A percentile compares a stretch with the other conserved stretches of the same genome.
phyloP scores from a whole-genome alignment of 1,140 invertebrate species.

The Thaumetopoea pityocampa region DNA sequence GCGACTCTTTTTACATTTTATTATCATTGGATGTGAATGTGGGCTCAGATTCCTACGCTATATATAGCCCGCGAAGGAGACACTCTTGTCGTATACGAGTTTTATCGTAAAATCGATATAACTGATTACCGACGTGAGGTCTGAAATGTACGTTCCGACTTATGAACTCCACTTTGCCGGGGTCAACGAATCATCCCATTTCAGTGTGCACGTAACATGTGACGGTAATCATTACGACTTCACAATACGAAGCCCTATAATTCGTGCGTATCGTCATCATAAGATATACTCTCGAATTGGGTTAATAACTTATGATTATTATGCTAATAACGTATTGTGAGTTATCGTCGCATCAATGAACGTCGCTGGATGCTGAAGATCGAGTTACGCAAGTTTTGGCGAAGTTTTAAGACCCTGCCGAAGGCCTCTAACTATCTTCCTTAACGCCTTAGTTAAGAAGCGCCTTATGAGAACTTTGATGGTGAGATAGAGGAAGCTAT shows the following conservation, averaged over 20 bases:
- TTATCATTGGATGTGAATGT: constrained; percentile 73
- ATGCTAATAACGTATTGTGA: constrained; percentile 66
- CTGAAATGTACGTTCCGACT: constrained; percentile 48
- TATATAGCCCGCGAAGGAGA: constrained; percentile 49
- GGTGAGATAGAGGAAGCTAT: constrained; percentile 72
- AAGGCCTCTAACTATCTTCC: constrained; percentile 74
- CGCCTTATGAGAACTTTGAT: constrained; percentile 73
- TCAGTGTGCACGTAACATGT: constrained; percentile 16
- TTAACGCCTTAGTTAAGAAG: constrained; percentile 74
- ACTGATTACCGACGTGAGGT: constrained; percentile 47
- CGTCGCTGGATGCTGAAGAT: constrained; percentile 56
- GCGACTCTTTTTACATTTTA: constrained; percentile 74
- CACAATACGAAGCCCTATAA: too few species aligned
- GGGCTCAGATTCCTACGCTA: constrained; percentile 68
- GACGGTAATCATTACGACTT: too few species aligned
- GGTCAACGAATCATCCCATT: constrained; percentile 26
- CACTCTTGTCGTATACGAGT: constrained; percentile 45
- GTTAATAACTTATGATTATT: constrained; percentile 49
- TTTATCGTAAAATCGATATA: constrained; percentile 71
- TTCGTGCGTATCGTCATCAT: too few species aligned
- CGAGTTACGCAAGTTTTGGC: constrained; percentile 67
- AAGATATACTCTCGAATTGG: too few species aligned
- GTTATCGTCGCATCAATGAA: constrained; percentile 55
- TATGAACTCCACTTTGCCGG: constrained; percentile 56
- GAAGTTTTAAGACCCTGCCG: constrained; percentile 71